Evolutionary conservation across 1,140 invertebrate species (phyloP), one percentile per base, ranked within the genome.

Genomic region (silkworm (Bombyx mori)): DNA sequence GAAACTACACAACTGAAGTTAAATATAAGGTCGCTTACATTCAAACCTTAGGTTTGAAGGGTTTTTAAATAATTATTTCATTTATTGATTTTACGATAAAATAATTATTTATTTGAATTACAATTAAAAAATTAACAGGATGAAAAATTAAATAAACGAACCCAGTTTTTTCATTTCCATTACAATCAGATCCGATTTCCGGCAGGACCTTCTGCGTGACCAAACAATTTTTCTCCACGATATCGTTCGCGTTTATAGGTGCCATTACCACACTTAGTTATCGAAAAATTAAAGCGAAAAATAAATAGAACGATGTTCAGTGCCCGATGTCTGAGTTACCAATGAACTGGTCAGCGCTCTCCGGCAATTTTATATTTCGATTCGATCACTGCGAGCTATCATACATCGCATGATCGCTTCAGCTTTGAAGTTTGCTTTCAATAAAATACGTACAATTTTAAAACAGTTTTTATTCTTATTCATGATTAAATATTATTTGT

Each of bases 181-280:
- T 74, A 7, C 52, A 73, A 58, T 83, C 80, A 1, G 71, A 67
- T 53, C 79, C 77, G 6, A 81, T 73, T 74, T 86, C 83, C 22
- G 83, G 83, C 9, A 86, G 58, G 10, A 66, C 59, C 63, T 77
- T 60, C 60, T 82, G 82, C 6, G 68, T 68, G 2, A 70, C 62
- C 44, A 67, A 57, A 58, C 62, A 75, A 44, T 59, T 65, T 63
- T 77, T 76, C 58, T 59, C 71, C 46, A 69, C 75, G 50, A 76
- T 57, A 55, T 73, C 66, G 47, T 58, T 73, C 52, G 62, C 79
- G 63, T 83, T 83, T 22, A 82, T 75, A 51, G 79, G 83, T 47
- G 83, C 78, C 83, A 85, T 87, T 69, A 75, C 75, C 71, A 49
- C 69, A 72, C 73, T 66, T 52, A 54, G 52, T 63, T 60, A 50